Percentiles rank a stretch among this genome's conserved stretches.
Conservation (phyloP, 2,888 invertebrate species). For the Aleiodes leptofemur region DNA sequence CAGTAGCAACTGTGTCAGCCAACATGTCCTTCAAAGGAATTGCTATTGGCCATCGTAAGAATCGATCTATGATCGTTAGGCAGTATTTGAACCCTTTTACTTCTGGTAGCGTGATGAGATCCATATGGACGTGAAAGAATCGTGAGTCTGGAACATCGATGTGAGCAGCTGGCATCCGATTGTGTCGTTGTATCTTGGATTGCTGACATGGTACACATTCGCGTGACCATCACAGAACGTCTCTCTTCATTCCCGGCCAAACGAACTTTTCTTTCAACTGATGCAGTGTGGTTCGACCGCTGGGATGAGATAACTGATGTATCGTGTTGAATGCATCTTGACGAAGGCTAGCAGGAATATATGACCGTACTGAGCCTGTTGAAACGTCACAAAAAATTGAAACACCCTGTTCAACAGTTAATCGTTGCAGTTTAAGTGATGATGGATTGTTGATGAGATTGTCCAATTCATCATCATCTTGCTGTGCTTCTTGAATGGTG, state of each 20-base stretch:
- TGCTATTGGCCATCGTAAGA: too few relatives aligned
- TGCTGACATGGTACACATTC: background rate
- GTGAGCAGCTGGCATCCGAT: too few relatives aligned
- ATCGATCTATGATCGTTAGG: too few relatives aligned
- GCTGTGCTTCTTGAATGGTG: slow-evolving; percentile 6
- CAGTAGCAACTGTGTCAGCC: too few relatives aligned
- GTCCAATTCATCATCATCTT: slow-evolving; percentile 28
- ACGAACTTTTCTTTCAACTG: slow-evolving; percentile 57
- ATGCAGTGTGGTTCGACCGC: slow-evolving; percentile 49
- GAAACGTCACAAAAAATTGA: background rate
- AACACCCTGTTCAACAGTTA: slow-evolving; percentile 26
- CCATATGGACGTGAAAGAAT: too few relatives aligned
- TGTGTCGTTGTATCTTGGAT: too few relatives aligned
- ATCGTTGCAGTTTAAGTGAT: background rate
- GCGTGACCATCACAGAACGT: slow-evolving; percentile 59
- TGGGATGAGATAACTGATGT: slow-evolving; percentile 53
- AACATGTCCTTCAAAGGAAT: too few relatives aligned
- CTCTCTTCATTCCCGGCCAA: slow-evolving; percentile 60
- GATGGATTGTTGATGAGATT: background rate
- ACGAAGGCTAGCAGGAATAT: slow-evolving; percentile 32
- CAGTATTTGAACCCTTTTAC: too few relatives aligned
- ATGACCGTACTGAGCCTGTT: background rate
- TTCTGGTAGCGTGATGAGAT: too few relatives aligned
- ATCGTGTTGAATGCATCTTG: slow-evolving; percentile 48
- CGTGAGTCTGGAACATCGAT: too few relatives aligned